These are phyloP conservation scores for Conus canariensis DNA, from an alignment of 2,888 invertebrate genomes.

Conservation along the genomic window DNA sequence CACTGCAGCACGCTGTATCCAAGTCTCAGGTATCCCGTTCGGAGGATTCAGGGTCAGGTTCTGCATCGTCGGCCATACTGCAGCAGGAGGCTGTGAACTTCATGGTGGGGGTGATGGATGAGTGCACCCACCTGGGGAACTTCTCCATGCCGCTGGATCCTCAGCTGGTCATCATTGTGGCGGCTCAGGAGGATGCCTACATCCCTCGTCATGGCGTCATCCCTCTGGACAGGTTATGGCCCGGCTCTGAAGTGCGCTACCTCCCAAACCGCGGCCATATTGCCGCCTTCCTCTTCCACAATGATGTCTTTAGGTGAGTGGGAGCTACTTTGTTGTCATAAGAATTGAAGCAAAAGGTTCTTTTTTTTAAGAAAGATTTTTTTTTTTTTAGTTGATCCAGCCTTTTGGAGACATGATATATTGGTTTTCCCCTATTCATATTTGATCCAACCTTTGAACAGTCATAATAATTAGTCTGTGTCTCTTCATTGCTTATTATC, in stretches of 20 bases:
- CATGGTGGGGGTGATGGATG: conserved; percentile 99
- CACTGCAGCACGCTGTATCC: conserved; percentile 48
- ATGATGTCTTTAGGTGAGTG: conserved; percentile 91
- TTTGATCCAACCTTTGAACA: too few relatives aligned
- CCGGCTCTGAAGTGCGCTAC: conserved; percentile 92
- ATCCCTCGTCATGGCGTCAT: conserved; percentile 92
- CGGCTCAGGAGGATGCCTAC: conserved; percentile 90
- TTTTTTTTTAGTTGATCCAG: too few relatives aligned
- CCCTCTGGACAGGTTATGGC: conserved; percentile 93
- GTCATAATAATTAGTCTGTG: background rate
- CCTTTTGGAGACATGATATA: too few relatives aligned
- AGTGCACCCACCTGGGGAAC: conserved; percentile 97
- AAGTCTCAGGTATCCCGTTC: conserved; percentile 47
- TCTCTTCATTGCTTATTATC: background rate
- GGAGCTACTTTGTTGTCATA: too few relatives aligned
- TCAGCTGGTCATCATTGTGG: conserved; percentile 92
- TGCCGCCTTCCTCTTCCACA: conserved; percentile 86
- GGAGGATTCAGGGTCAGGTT: background rate
- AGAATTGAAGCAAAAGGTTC: too few relatives aligned
- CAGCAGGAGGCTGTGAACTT: conserved; percentile 89
- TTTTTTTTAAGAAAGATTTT: background rate
- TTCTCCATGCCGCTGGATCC: conserved; percentile 92
- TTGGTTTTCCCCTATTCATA: too few relatives aligned
- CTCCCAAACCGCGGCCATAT: conserved; percentile 89
- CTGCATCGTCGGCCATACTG: conserved; percentile 14